Evolutionary conservation across 2,888 invertebrate species (phyloP), one percentile per base, ranked within the genome.

Genomic region (Endomychus coccineus): DNA sequence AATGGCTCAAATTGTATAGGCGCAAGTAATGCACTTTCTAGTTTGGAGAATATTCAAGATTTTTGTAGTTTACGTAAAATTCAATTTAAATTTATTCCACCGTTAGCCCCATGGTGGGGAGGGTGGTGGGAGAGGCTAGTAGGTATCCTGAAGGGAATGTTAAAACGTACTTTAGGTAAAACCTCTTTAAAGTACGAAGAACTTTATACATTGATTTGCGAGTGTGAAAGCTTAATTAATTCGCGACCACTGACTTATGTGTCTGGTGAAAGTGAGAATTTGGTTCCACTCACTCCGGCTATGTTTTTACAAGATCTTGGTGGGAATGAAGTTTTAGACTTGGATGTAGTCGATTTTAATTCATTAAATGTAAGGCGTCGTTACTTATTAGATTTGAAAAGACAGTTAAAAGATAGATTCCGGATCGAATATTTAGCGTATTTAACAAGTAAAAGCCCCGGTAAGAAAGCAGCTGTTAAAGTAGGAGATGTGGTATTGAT

Each of bases 1-100:
- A 66, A 64, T 39, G 61, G 59, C 0, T 54, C 52, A 1, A 62
- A 61, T 38, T 66, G 68, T 43, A 43, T 49, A 2, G 53, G 60
- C 1, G 42, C 53, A 1, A 33, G 45, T 3, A 35, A 44, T 31
- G 27, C 27, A 6, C 28, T 42, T 3, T 12, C 11, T n/a, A 3
- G 6, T n/a, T 30, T 44, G 17, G 15, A 36, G 2, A 27, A 35
- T 14, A 36, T 41, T 3, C 13, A 9, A 12, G 17, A 34, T 10
- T 22, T 29, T 7, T 34, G 32, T 30, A 21, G 16, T 16, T 16
- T 34, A 4, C 10, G 34, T 16, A 27, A 30, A 10, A 25, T 33
- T 7, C 5, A 23, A 25, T 33, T 14, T 16, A 15, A 17, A 16
- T 33, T 45, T 12, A 43, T 36, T 15, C 40, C 43, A 17, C 40